phyloP scores from a whole-genome alignment of 2,888 invertebrate genomes.

The Myopa testacea region DNA sequence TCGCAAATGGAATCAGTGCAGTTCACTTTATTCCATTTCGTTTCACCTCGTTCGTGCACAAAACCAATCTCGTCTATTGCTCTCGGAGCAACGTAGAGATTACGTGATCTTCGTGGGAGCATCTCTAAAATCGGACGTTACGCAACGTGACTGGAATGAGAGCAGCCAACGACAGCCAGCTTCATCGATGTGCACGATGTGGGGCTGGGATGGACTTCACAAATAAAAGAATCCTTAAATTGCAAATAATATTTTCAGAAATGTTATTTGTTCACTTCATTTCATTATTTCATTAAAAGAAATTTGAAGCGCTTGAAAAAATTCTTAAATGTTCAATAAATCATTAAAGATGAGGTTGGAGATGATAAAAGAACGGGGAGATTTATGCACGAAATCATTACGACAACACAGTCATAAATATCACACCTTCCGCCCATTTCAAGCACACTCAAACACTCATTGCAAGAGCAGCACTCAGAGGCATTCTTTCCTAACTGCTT shows the following conservation, averaged over 20 bases:
- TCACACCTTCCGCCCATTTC: neutral
- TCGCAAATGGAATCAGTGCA: neutral
- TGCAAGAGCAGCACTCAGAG: neutral
- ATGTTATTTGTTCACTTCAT: conserved; percentile 30
- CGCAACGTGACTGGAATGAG: conserved; percentile 35
- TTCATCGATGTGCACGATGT: neutral
- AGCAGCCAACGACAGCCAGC: conserved; percentile 8
- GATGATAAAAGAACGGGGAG: neutral
- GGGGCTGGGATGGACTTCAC: neutral
- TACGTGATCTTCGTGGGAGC: conserved; percentile 38
- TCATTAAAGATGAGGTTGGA: neutral
- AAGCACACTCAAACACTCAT: neutral
- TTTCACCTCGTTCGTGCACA: conserved; percentile 32
- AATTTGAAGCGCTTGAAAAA: neutral
- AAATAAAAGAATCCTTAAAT: neutral
- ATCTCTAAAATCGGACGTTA: conserved; percentile 38
- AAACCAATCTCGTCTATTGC: conserved; percentile 38
- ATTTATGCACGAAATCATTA: conserved; percentile 32
- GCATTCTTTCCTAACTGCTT: neutral
- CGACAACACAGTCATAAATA: conserved; percentile 33
- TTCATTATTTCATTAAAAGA: conserved; percentile 25
- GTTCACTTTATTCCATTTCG: conserved; percentile 12
- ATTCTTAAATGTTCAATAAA: neutral
- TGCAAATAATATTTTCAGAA: conserved; percentile 27
- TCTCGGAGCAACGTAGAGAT: conserved; percentile 19